phyloP scores from a whole-genome alignment of 2,797 vertebrate species.

The Micrastur ruficollis region DNA sequence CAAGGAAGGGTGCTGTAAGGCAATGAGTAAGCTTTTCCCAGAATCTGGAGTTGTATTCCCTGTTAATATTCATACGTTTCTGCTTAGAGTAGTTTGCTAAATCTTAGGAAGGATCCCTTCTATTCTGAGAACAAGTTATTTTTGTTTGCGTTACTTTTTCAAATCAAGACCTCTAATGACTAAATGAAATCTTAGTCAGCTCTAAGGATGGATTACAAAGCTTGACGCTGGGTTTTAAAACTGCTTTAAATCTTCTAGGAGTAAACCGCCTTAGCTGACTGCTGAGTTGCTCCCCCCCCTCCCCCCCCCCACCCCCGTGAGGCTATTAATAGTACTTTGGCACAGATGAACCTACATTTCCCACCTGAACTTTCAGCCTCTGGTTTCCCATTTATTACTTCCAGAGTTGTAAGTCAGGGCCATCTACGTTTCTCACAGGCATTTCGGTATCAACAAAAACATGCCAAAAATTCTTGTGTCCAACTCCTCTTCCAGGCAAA shows the following conservation, averaged over 20 bases:
- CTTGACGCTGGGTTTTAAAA: not conserved
- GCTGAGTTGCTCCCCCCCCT: not conserved
- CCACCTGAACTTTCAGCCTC: not conserved
- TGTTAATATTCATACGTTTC: not conserved
- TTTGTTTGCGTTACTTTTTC: not conserved
- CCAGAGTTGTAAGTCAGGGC: not conserved
- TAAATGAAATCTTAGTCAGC: not conserved
- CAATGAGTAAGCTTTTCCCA: not conserved
- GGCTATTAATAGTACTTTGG: not conserved
- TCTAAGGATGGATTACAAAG: not conserved
- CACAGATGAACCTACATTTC: not conserved
- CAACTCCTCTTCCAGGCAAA: not conserved
- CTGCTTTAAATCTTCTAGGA: not conserved
- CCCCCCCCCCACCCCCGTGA: rapidly evolving
- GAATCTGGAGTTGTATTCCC: not conserved
- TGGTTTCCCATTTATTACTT: not conserved
- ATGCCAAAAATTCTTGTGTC: not conserved
- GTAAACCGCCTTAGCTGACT: not conserved
- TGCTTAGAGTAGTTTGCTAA: not conserved
- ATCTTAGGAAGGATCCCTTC: not conserved
- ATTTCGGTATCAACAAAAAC: not conserved
- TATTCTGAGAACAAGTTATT: not conserved
- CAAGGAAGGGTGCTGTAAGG: not conserved
- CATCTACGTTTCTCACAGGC: not conserved
- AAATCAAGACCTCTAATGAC: not conserved